Evolutionary conservation across 2,888 invertebrate genomes (phyloP).

Genomic region (Hydroisotoma schaefferi): DNA sequence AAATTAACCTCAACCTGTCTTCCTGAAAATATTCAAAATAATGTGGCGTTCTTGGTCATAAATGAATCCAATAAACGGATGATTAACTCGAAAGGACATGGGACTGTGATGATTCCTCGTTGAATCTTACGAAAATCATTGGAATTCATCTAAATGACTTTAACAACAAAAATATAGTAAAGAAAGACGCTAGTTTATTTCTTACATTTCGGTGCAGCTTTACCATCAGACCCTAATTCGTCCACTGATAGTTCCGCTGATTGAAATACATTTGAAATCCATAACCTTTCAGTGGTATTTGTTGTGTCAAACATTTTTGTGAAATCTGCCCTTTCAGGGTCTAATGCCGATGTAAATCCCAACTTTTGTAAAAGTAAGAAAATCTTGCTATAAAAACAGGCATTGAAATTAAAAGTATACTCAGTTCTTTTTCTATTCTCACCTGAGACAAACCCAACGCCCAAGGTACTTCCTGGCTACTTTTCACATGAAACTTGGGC

Average conservation of each 20-base stretch:
- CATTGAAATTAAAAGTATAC: no score
- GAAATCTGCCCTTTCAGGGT: constrained; percentile 23
- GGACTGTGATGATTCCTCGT: constrained; percentile 23
- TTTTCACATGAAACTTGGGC: constrained; percentile 71
- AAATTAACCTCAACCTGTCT: constrained; percentile 14
- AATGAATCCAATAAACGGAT: constrained; percentile 31
- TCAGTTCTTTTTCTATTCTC: no score
- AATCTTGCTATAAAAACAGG: no score
- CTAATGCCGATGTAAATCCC: constrained; percentile 22
- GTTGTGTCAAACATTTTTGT: constrained; percentile 15
- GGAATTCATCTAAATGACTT: background rate
- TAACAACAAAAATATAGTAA: no score
- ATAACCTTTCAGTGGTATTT: background rate
- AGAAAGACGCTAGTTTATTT: background rate
- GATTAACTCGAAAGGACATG: constrained; percentile 30
- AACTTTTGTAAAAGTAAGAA: constrained; percentile 2
- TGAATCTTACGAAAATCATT: constrained; percentile 8
- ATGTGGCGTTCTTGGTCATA: constrained; percentile 31
- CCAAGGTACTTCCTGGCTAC: no score
- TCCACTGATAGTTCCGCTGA: constrained; percentile 28
- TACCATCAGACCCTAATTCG: constrained; percentile 25
- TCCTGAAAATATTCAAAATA: constrained; percentile 30
- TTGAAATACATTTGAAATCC: constrained; percentile 22
- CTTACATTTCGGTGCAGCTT: background rate
- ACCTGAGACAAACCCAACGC: no score